Conservation (phyloP, 2,797 vertebrate genomes). For the Urocyon cinereoargenteus region DNA sequence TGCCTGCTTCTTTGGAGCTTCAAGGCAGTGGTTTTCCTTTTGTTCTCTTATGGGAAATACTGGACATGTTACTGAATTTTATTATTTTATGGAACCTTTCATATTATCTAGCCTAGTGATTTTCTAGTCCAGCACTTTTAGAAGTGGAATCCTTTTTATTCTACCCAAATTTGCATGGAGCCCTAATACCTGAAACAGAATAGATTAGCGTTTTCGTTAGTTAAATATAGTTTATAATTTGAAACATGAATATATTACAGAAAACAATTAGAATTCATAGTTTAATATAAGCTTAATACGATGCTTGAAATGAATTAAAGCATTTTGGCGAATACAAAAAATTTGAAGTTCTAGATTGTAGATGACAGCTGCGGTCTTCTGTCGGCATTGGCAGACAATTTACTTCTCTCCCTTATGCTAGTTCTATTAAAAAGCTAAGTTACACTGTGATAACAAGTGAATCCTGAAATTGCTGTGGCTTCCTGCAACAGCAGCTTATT, state of each 20-base stretch:
- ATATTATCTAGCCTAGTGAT: background rate
- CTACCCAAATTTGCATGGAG: background rate
- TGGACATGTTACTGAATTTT: background rate
- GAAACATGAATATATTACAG: background rate
- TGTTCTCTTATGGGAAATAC: background rate
- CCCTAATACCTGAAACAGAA: background rate
- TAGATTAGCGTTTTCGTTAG: background rate
- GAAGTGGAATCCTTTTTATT: background rate
- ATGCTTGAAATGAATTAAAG: background rate
- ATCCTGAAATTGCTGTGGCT: background rate
- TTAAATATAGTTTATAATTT: background rate
- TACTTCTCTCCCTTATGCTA: background rate
- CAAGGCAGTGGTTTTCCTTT: background rate
- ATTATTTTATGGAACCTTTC: background rate
- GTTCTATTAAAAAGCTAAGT: background rate
- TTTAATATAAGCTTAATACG: background rate
- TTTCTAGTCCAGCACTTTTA: background rate
- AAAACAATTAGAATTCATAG: background rate
- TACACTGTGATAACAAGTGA: background rate
- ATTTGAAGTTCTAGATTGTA: background rate
- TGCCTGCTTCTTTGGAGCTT: background rate
- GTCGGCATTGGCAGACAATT: background rate
- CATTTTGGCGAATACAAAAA: background rate
- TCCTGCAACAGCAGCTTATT: background rate
- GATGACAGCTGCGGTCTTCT: background rate